Base-by-base conservation (phyloP, 2,113 vertebrate genomes). In the Tor tambroides region DNA sequence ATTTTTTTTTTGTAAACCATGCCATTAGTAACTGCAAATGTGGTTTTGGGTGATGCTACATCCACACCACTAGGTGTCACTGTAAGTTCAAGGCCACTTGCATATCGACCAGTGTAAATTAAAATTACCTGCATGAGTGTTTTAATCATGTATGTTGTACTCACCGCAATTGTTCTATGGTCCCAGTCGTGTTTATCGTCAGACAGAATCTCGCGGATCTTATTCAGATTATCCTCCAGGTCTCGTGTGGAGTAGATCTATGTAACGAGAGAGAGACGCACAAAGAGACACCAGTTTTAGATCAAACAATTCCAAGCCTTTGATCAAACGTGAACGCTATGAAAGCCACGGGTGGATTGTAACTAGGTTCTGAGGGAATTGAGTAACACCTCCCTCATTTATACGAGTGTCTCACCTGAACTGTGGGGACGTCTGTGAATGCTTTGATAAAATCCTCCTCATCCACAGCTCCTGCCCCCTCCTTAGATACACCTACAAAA, bases 101-200 rank as follows among this genome's bases (percentile, higher is more conserved):
- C 3, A 14, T 65, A 28, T 65, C n/a, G 28, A 65, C 26, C 14
- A 65, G 26, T 11, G 2, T 65, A 14, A 28, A 26, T 65, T 65
- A 61, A 61, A 61, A 61, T 15, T 17, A 17, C 28, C 15, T 32
- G 63, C 28, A 67, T 26, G 26, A 63, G 12, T 69, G 12, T 35
- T 69, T 71, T 41, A 23, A 19, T 17, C 1, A 5, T 26, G 32
- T 46, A 7, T 35, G 43, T 46, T 84, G 8, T 56, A 93, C 95
- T 94, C 43, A 99, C 98, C 88, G 98, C 97, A 30, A 30, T 96
- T 82, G 96, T 93, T 93, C 98, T 96, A 86, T 99, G 98, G 95
- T 99, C 97, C 98, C 98, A 99, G 91, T 99, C 98, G 2, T 99
- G 98, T 91, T 99, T 99, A 94, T 99, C 98, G 90, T 99, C 98